These are phyloP conservation scores for Hydrozoanthus gracilis DNA, from an alignment of 92 coral and sea anemone genomes.

Conservation along the genomic window DNA sequence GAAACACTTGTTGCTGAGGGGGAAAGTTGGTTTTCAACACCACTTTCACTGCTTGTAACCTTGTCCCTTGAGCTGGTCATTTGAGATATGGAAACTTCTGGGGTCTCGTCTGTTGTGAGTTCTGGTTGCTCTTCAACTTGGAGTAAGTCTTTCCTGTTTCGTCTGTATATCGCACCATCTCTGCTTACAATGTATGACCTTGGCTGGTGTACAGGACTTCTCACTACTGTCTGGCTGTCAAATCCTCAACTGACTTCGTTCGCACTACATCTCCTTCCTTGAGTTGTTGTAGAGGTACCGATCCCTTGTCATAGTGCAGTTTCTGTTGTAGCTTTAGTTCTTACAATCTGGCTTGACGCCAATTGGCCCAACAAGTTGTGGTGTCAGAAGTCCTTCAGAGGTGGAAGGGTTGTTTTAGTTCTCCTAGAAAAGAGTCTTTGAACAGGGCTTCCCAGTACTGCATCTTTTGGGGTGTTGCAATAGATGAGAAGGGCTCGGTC, in stretches of 20 bases:
- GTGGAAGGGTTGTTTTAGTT: constrained; percentile 48
- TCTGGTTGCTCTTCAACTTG: background rate
- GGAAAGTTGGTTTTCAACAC: background rate
- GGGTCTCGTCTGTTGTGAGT: background rate
- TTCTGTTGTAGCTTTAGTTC: background rate
- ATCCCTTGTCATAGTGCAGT: background rate
- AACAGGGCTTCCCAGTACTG: constrained; percentile 5
- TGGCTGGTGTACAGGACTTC: background rate
- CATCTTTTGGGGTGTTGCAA: constrained; percentile 43
- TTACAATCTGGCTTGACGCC: no score
- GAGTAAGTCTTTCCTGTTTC: background rate
- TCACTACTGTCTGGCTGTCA: constrained; percentile 9
- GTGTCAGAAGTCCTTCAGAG: constrained; percentile 35
- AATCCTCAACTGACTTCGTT: background rate
- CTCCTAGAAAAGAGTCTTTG: constrained; percentile 43
- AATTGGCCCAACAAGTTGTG: constrained; percentile 15
- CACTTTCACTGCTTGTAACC: background rate
- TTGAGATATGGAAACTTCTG: background rate
- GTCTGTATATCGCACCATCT: background rate
- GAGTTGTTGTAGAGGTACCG: background rate
- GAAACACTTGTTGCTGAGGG: background rate
- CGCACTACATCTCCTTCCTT: background rate
- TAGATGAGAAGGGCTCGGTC: constrained; percentile 40
- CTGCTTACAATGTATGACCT: background rate
- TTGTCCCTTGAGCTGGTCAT: background rate